Percentiles rank a stretch among this genome's conserved stretches.
phyloP scores from a whole-genome alignment of 1,140 invertebrate genomes.

The Sinonovacula constricta region DNA sequence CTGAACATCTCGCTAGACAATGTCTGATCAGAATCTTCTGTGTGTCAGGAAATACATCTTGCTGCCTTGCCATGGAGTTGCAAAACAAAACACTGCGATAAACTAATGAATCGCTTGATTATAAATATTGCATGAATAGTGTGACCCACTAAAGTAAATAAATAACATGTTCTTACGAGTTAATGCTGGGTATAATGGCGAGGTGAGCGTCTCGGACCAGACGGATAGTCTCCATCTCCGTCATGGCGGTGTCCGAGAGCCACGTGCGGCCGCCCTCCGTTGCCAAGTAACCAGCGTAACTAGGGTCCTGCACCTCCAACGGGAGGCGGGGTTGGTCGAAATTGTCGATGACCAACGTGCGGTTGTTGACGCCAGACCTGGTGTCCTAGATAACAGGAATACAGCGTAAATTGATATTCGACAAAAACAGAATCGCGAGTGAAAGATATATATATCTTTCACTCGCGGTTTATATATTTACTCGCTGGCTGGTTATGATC shows the following conservation, averaged over 20 bases:
- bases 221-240: slow-evolving; percentile 47
- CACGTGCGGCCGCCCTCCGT: slow-evolving; percentile 59
- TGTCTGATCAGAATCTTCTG: too few relatives aligned
- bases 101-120: neutral
- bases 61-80: too few relatives aligned
- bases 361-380: slow-evolving; percentile 54
- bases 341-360: slow-evolving; percentile 68
- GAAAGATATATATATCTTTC: too few relatives aligned
- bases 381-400: too few relatives aligned
- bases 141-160: too few relatives aligned
- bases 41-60: too few relatives aligned
- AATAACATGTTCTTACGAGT: slow-evolving; percentile 41
- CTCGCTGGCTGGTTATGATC: too few relatives aligned
- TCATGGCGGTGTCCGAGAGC: slow-evolving; percentile 26
- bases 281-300: slow-evolving; percentile 14
- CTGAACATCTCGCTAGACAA: too few relatives aligned
- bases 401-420: too few relatives aligned
- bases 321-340: slow-evolving; percentile 25
- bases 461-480: too few relatives aligned
- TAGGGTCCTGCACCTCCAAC: slow-evolving; percentile 37
- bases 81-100: too few relatives aligned
- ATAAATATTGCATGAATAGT: neutral
- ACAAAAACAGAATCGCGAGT: too few relatives aligned
- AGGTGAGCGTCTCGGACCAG: slow-evolving; percentile 60
- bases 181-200: slow-evolving; percentile 57